Evolutionary conservation across 1,140 invertebrate species (phyloP).

Genomic region (Drosophila saltans): DNA sequence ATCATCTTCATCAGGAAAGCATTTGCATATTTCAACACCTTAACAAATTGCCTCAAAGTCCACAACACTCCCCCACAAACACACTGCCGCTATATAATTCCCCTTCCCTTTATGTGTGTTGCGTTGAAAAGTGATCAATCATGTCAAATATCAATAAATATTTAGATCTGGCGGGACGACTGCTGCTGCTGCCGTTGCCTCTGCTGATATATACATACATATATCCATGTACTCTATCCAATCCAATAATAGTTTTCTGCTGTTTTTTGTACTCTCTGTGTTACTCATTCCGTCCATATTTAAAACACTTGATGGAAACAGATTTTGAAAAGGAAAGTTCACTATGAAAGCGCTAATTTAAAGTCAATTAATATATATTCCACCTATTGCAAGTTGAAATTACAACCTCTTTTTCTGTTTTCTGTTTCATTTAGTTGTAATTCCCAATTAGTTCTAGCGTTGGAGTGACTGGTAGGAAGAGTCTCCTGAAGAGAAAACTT

Average conservation of each 20-base stretch:
- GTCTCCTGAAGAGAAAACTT: too few relatives aligned
- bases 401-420: too few relatives aligned
- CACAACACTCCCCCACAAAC: neutral
- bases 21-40: slow-evolving; percentile 77
- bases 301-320: too few relatives aligned
- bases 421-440: too few relatives aligned
- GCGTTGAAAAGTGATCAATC: slow-evolving; percentile 57
- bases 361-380: too few relatives aligned
- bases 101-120: neutral
- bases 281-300: neutral
- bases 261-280: slow-evolving; percentile 2
- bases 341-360: too few relatives aligned
- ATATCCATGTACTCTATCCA: slow-evolving; percentile 17
- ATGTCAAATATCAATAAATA: slow-evolving; percentile 75
- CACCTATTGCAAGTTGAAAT: too few relatives aligned
- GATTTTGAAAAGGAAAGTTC: too few relatives aligned
- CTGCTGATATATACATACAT: too few relatives aligned
- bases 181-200: neutral
- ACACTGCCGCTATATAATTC: neutral
- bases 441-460: too few relatives aligned
- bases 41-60: slow-evolving; percentile 68
- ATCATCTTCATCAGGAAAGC: slow-evolving; percentile 31
- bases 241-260: slow-evolving; percentile 17
- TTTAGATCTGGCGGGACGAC: slow-evolving; percentile 29
- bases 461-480: too few relatives aligned